Base-by-base conservation (phyloP, 2,888 invertebrate genomes). In the Lomographa bimaculata region DNA sequence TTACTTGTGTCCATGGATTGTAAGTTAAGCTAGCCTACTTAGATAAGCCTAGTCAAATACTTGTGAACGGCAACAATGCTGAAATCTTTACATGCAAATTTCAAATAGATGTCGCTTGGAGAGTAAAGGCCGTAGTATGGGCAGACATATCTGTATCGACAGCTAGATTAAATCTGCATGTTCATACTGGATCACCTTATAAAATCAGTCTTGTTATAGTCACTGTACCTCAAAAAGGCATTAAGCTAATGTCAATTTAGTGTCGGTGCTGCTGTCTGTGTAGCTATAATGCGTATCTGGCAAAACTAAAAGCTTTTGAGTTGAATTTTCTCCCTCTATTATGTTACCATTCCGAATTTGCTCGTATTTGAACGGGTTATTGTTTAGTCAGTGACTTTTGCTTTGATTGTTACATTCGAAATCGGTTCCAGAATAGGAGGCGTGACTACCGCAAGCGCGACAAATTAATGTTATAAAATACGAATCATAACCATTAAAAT, bases 231-330 rank as follows among this genome's bases (percentile, higher is more conserved):
- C 52, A 72, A 77, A 72, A 70, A 69, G 69, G 77, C 78, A 59
- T 65, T 57, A 47, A 84, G 84, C 83, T 75, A 71, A 61, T 66
- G 57, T 62, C 63, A 58, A 65, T 70, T 67, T 50, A 57, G 74
- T 76, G 70, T 75, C 49, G 34, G 74, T 83, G 82, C 77, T 74
- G 75, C 71, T 70, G 67, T 76, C 67, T 52, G 71, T 79, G 74
- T 80, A 57, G 65, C 68, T 75, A 79, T 76, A 75, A 84, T 81
- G 82, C 82, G 67, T 75, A 70, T 71, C 72, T 77, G 71, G 79
- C 79, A 63, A 66, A 68, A 71, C 82, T 85, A 85, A 67, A 86
- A 87, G 87, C 87, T 57, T n/a, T 69, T 71, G 23, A 34, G 23
- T 65, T 68, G 46, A 64, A 70, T 67, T 65, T 64, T 67, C 60